These are phyloP conservation scores for Ophonus ardosiacus DNA, from an alignment of 2,888 invertebrate genomes.

Conservation along the genomic window DNA sequence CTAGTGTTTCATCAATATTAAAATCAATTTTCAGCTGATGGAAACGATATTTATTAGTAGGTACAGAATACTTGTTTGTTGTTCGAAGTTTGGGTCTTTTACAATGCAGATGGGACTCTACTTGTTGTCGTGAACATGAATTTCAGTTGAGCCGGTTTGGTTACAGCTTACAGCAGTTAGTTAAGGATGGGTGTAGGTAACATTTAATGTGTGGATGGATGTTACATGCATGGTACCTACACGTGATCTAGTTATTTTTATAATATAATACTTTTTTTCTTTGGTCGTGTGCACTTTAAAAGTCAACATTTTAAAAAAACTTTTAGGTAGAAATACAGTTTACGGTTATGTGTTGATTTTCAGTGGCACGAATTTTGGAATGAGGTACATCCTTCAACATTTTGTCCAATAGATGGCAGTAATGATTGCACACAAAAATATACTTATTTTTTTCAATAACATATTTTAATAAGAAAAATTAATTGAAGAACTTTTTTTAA, in stretches of 20 bases:
- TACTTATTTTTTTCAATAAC: too few species aligned
- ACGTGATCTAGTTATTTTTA: constrained; percentile 52
- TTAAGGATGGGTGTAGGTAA: constrained; percentile 35
- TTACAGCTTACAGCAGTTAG: constrained; percentile 8
- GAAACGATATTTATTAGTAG: constrained; percentile 15
- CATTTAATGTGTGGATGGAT: constrained; percentile 5
- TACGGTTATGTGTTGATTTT: too few species aligned
- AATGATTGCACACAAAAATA: too few species aligned
- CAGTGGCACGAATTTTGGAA: too few species aligned
- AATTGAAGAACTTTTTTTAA: too few species aligned
- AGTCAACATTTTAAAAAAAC: background rate
- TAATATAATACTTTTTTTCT: constrained; percentile 52
- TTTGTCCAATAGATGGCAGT: too few species aligned
- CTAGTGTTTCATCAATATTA: constrained; percentile 29
- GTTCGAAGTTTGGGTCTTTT: background rate
- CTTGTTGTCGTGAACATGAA: background rate
- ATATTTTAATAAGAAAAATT: too few species aligned
- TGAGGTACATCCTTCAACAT: too few species aligned
- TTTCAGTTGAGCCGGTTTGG: constrained; percentile 4
- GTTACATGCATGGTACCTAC: constrained; percentile 50
- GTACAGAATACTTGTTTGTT: constrained; percentile 7
- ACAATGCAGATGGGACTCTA: constrained; percentile 32
- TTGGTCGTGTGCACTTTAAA: constrained; percentile 60
- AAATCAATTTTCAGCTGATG: constrained; percentile 13
- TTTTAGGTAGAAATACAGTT: background rate